Base-by-base conservation (phyloP, 2,113 vertebrate species). In the Herpailurus yagouaroundi region DNA sequence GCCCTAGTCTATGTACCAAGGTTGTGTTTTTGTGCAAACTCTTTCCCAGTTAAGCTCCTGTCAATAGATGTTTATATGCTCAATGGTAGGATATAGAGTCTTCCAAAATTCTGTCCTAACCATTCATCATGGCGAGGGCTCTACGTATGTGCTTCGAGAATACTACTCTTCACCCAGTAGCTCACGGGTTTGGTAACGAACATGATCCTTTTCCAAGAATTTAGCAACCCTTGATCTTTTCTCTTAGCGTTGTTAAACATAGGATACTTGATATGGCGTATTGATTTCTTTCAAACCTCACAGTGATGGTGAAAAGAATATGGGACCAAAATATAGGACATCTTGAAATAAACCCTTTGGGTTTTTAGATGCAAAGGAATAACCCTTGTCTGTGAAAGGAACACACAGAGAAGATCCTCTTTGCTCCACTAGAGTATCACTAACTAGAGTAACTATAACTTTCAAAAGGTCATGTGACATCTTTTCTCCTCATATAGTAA, bases 241-340 rank as follows among this genome's bases (percentile, higher is more conserved):
- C 45, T 96, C 16, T 76, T 84, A 80, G 48, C 41, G 19, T 80
- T 38, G 45, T 84, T 60, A 95, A 92, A 52, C 33, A 74, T 25
- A 36, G 3, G 23, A 31, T 82, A 31, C 27, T 91, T 95, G 15
- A 38, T 89, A 66, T 50, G 79, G 71, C 33, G 1, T 41, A 33
- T 60, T 92, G 84, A 64, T 60, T 97, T 38, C 94, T 94, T 94
- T 89, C 15, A 83, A 57, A 88, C 25, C 60, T 73, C 13, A 73
- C 10, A 19, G 13, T 45, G 68, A 79, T 89, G 14, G 48, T 79
- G 36, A 81, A 71, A 91, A 95, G 63, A 85, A 38, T 91, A 36
- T 25, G 74, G 10, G 31, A 38, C 60, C 74, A 89, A 89, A 82
- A 57, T 79, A 48, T n/a, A n/a, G 13, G 60, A n/a, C 25, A 89